Evolutionary conservation across 2,888 invertebrate species (phyloP), one percentile per base, ranked within the genome.

Genomic region (Calephelis perditalis): DNA sequence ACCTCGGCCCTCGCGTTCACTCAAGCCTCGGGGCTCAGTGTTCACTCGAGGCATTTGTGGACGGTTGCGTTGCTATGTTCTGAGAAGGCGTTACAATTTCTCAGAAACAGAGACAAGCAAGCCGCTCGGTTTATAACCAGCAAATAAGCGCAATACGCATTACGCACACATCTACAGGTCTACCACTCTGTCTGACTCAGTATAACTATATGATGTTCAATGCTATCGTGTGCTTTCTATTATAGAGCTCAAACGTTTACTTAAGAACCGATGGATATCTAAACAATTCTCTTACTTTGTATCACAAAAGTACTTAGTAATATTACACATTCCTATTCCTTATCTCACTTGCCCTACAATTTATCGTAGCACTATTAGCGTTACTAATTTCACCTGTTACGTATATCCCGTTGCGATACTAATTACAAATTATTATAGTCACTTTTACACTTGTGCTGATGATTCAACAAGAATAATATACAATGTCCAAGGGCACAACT

Each of bases 21-120:
- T 11, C 52, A 35, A n/a, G 52, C 11, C n/a, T 36, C 36, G 36
- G 52, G 49, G 52, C 81, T 80, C 76, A 80, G 81, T 82, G 83
- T 81, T 85, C 82, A 84, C 81, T 82, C 75, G 76, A 78, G 77
- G 76, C 79, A 77, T 72, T 74, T 67, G 82, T 80, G 81, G 81
- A 81, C 81, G 81, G 76, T 78, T 79, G 80, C 78, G 81, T 84
- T 80, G 77, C 81, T 84, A 78, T 81, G 81, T 90, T 89, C 91
- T 77, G 77, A 89, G 91, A 91, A 91, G 88, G 88, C 89, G 86
- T 89, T 87, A 89, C 84, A 86, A 83, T 86, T 91, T 91, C 89
- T 80, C 77, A 89, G 87, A 90, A 91, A 75, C 78, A 79, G 82
- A 82, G 87, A 87, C 88, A 87, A 84, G 81, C 82, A 78, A 86